These are phyloP conservation scores for Nudaria mundana DNA, from an alignment of 2,888 invertebrate genomes.

Conservation along the genomic window DNA sequence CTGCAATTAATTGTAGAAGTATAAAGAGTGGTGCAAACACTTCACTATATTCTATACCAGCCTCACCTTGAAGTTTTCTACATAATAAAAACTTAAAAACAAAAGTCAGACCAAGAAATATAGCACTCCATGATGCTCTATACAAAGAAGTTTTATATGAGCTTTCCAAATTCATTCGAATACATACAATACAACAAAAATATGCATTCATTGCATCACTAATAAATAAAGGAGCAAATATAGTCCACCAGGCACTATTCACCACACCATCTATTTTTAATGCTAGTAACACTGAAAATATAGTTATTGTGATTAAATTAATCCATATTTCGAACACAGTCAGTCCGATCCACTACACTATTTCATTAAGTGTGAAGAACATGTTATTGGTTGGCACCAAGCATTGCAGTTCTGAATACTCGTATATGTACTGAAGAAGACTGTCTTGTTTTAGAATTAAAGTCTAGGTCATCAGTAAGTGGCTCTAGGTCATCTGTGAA, in stretches of 20 bases:
- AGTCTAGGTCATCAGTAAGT: slow-evolving; percentile 87
- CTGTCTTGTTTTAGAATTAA: slow-evolving; percentile 85
- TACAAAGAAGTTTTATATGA: slow-evolving; percentile 89
- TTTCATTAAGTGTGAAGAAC: slow-evolving; percentile 94
- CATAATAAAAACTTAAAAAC: slow-evolving; percentile 95
- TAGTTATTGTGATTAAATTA: slow-evolving; percentile 89
- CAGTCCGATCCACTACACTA: slow-evolving; percentile 96
- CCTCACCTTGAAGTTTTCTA: slow-evolving; percentile 91
- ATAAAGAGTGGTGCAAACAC: slow-evolving; percentile 96
- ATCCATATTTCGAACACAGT: slow-evolving; percentile 98
- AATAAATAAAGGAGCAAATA: slow-evolving; percentile 95
- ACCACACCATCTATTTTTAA: slow-evolving; percentile 87
- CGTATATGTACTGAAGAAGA: slow-evolving; percentile 93
- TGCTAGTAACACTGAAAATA: slow-evolving; percentile 92
- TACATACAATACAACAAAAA: slow-evolving; percentile 96
- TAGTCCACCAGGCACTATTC: slow-evolving; percentile 90
- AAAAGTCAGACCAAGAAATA: slow-evolving; percentile 91
- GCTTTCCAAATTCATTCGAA: slow-evolving; percentile 92
- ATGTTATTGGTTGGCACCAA: slow-evolving; percentile 79
- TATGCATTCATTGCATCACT: slow-evolving; percentile 96
- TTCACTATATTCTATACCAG: slow-evolving; percentile 93
- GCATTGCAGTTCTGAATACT: slow-evolving; percentile 82
- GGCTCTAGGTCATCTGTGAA: slow-evolving; percentile 92
- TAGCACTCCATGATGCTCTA: slow-evolving; percentile 91
- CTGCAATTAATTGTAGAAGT: slow-evolving; percentile 92